Percentiles rank a stretch among this genome's conserved stretches.
These are phyloP conservation scores for Agrypnia vestita DNA, from an alignment of 1,140 invertebrate genomes.

Conservation along the genomic window DNA sequence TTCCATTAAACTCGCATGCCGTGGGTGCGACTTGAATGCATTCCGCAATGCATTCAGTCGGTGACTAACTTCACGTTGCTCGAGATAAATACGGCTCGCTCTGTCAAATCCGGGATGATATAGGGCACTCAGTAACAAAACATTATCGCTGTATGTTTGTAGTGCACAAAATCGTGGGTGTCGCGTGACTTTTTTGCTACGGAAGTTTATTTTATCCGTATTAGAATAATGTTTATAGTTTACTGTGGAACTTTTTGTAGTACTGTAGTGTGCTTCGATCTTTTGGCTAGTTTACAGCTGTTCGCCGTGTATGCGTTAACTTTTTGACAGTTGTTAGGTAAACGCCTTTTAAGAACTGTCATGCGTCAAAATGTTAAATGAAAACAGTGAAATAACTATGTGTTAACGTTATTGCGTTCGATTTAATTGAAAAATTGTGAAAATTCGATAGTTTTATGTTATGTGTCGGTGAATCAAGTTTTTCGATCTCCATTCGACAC, in stretches of 20 bases:
- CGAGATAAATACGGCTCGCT: not conserved
- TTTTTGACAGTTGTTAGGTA: conserved; percentile 36
- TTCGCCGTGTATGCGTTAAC: conserved; percentile 24
- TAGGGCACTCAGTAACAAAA: not conserved
- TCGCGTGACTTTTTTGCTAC: not conserved
- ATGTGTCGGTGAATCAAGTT: too few relatives aligned
- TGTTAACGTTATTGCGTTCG: too few relatives aligned
- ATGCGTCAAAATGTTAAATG: not conserved
- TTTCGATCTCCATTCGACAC: too few relatives aligned
- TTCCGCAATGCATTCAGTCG: conserved; percentile 31
- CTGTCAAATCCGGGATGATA: too few relatives aligned
- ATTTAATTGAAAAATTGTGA: too few relatives aligned
- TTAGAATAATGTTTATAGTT: not conserved
- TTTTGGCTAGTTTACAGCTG: conserved; percentile 31
- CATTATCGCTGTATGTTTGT: not conserved
- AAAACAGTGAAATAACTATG: not conserved
- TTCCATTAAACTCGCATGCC: not conserved
- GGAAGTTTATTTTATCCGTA: not conserved
- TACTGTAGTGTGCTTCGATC: not conserved
- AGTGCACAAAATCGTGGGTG: not conserved
- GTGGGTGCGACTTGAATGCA: conserved; percentile 24
- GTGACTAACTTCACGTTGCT: conserved; percentile 25
- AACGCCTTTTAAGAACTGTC: conserved; percentile 21
- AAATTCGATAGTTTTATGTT: too few relatives aligned
- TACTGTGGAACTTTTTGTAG: not conserved